Base-by-base conservation (phyloP, 2,888 invertebrate species). In the Drosophila infuscata region DNA sequence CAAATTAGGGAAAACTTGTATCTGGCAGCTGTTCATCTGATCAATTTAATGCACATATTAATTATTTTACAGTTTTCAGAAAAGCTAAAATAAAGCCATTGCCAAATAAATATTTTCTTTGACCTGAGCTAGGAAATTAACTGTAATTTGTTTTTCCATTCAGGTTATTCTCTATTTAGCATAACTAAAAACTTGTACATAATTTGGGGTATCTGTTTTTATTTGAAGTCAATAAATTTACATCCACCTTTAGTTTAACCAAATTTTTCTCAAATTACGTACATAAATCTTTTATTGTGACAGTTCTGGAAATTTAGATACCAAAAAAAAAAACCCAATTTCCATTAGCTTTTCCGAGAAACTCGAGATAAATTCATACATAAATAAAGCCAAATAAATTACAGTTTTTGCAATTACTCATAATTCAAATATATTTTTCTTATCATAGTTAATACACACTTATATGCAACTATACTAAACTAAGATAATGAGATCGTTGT, bases 401-500 rank as follows among this genome's bases (percentile, higher is more conserved):
- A 59, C 29, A 36, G 20, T 73, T 69, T 70, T 56, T 63, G 56
- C 56, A 57, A 59, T 70, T 78, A 17, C 52, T 52, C 57, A 38
- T 67, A 63, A 61, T 70, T 62, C 52, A 52, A 46, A 52, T 53
- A 43, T 62, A 83, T 70, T 61, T 83, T 69, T 61, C 56, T 79
- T 68, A 76, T 78, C 59, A 48, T 32, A 32, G 59, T 30, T 46
- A 12, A 52, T 25, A 59, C 2, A 59, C 43, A 51, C 36, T 60
- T 36, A 66, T 58, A 29, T 59, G 64, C 17, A 66, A 35, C 30
- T 65, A 73, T 53, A 68, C 53, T 68, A 69, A 79, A 56, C 60
- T 83, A 62, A 68, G 69, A 74, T 76, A 81, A 75, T 87, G 90
- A 89, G 86, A 87, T 87, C 86, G 86, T 75, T 64, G 70, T 76